Percentiles rank a stretch among this genome's conserved stretches.
These are phyloP conservation scores for Helostoma temminkii DNA, from an alignment of 2,797 vertebrate genomes.

Conservation along the genomic window DNA sequence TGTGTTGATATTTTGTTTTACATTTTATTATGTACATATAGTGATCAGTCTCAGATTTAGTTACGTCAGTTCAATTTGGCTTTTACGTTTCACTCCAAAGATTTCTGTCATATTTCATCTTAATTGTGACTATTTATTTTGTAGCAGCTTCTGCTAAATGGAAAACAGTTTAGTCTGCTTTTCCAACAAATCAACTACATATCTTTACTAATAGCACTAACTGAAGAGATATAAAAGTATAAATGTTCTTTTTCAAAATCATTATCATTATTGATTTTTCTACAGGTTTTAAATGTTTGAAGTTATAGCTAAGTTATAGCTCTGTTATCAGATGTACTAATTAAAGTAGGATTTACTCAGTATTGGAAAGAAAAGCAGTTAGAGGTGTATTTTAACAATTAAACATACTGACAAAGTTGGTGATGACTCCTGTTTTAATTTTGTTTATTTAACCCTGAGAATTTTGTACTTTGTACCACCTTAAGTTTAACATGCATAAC, in stretches of 20 bases:
- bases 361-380: slow-evolving; percentile 31
- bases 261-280: slow-evolving; percentile 49
- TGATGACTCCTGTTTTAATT: slow-evolving; percentile 15
- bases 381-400: slow-evolving; percentile 76
- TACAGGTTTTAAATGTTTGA: slow-evolving; percentile 32
- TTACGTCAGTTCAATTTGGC: slow-evolving; percentile 5
- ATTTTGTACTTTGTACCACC: slow-evolving; percentile 24
- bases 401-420: slow-evolving; percentile 63
- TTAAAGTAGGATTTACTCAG: slow-evolving; percentile 27
- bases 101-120: not conserved
- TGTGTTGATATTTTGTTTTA: slow-evolving; percentile 8
- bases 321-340: slow-evolving; percentile 43
- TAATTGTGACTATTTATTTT: not conserved
- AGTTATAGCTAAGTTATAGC: slow-evolving; percentile 35
- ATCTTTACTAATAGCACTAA: slow-evolving; percentile 23
- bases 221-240: slow-evolving; percentile 1
- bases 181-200: slow-evolving; percentile 17
- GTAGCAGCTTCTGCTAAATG: slow-evolving; percentile 8
- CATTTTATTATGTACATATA: slow-evolving; percentile 11
- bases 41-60: slow-evolving; percentile 2
- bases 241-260: slow-evolving; percentile 3
- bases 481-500: slow-evolving; percentile 16
- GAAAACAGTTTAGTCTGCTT: slow-evolving; percentile 7
- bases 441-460: slow-evolving; percentile 61
- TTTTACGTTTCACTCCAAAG: slow-evolving; percentile 24